Evolutionary conservation across 1,140 invertebrate species (phyloP).

Genomic region (Prorops nasuta): DNA sequence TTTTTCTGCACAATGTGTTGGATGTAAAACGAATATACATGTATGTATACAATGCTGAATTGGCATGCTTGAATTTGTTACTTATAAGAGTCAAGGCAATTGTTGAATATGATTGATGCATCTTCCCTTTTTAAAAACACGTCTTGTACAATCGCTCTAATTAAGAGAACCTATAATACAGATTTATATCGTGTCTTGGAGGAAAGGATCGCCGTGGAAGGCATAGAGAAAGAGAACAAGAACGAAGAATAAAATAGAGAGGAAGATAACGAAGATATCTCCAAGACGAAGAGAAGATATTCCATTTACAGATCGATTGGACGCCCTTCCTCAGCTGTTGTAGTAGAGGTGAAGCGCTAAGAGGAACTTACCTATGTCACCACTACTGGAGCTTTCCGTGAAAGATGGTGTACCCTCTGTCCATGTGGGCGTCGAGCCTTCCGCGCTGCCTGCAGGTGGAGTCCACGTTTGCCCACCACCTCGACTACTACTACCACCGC

Average conservation of each 20-base stretch:
- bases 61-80: too few relatives aligned
- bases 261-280: conserved; percentile 14
- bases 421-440: conserved; percentile 95
- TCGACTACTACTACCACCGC: conserved; percentile 58
- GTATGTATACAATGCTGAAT: too few relatives aligned
- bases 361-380: conserved; percentile 74
- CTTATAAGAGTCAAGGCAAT: too few relatives aligned
- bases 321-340: too few relatives aligned
- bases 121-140: too few relatives aligned
- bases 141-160: too few relatives aligned
- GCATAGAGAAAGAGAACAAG: too few relatives aligned
- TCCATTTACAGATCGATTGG: conserved; percentile 2
- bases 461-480: conserved; percentile 74
- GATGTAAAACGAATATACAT: too few relatives aligned
- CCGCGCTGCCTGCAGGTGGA: conserved; percentile 78
- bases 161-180: too few relatives aligned
- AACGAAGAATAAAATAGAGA: not conserved
- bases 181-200: too few relatives aligned
- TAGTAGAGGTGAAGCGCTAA: conserved; percentile 47
- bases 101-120: too few relatives aligned
- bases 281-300: not conserved
- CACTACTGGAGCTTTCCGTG: conserved; percentile 92
- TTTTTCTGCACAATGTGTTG: too few relatives aligned
- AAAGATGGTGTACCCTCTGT: conserved; percentile 97
- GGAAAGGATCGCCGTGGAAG: not conserved